A percentile compares a stretch with the other conserved stretches of the same genome.
Conservation (phyloP, 2,888 invertebrate species). For the Coleophora flavipennella region DNA sequence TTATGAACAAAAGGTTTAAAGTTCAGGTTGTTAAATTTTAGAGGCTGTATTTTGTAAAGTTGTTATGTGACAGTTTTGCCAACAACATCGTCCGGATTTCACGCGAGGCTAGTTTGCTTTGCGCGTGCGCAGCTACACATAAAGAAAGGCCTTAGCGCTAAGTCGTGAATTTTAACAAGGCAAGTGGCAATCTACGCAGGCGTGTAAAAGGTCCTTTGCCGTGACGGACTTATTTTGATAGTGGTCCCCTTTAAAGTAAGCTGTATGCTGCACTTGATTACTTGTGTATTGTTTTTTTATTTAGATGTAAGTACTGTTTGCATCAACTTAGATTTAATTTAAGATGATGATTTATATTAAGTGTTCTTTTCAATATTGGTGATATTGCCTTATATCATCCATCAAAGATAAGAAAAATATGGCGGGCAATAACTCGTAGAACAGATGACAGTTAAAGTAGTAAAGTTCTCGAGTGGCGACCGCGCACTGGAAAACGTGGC, state of each 20-base stretch:
- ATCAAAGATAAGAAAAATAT: no score
- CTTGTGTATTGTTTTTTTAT: neutral
- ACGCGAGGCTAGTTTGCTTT: constrained; percentile 62
- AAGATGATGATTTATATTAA: no score
- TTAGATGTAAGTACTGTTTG: no score
- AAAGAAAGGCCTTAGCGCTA: constrained; percentile 29
- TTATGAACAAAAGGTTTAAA: constrained; percentile 4
- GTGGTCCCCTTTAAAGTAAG: constrained; percentile 10
- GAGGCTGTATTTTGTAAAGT: constrained; percentile 1
- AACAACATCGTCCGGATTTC: constrained; percentile 50
- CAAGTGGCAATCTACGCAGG: constrained; percentile 40
- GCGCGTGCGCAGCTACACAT: constrained; percentile 36
- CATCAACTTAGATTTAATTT: no score
- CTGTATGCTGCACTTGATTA: neutral
- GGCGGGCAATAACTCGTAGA: no score
- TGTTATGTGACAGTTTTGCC: constrained; percentile 30
- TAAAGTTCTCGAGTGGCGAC: no score
- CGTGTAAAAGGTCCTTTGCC: constrained; percentile 17
- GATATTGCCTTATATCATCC: no score
- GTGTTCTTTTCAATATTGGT: no score
- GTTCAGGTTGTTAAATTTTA: neutral
- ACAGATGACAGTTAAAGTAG: no score
- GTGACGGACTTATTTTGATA: constrained; percentile 32
- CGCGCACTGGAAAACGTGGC: no score
- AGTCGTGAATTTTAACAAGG: constrained; percentile 62